phyloP scores from a whole-genome alignment of 1,140 invertebrate genomes.

The Drosophila micromelanica region DNA sequence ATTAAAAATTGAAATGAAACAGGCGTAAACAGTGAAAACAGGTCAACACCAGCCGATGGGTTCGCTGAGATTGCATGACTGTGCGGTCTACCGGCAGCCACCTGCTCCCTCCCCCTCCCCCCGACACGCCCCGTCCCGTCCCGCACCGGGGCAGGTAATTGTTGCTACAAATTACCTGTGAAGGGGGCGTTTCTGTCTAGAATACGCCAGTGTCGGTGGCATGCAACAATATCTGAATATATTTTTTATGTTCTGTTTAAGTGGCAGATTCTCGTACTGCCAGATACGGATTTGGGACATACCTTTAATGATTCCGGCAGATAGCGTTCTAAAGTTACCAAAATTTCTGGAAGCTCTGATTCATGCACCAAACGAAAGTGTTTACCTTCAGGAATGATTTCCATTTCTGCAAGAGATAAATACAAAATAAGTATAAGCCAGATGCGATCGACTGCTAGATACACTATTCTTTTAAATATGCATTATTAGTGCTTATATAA shows the following conservation, averaged over 20 bases:
- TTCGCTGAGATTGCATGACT: conserved; percentile 70
- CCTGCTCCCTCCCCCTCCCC: not conserved
- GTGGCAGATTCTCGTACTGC: not conserved
- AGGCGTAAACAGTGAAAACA: conserved; percentile 69
- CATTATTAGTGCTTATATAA: no score
- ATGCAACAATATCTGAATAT: conserved; percentile 2
- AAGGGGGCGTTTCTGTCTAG: conserved; percentile 50
- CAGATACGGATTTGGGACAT: conserved; percentile 23
- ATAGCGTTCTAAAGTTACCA: conserved; percentile 90
- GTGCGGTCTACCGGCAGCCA: conserved; percentile 38
- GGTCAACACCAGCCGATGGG: conserved; percentile 61
- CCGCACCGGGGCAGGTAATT: conserved; percentile 49
- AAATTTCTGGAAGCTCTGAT: conserved; percentile 91
- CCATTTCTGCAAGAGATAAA: conserved; percentile 88
- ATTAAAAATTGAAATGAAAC: conserved; percentile 71
- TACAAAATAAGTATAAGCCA: conserved; percentile 7
- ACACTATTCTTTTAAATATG: not conserved
- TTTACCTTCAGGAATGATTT: conserved; percentile 91
- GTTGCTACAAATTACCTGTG: conserved; percentile 61
- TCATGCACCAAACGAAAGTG: conserved; percentile 93
- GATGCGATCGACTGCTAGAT: not conserved
- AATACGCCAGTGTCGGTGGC: not conserved
- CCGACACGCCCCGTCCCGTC: not conserved
- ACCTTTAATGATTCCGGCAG: conserved; percentile 93
- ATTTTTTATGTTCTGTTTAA: conserved; percentile 8